Base-by-base conservation (phyloP, 1,140 invertebrate species). In the Pantala flavescens region DNA sequence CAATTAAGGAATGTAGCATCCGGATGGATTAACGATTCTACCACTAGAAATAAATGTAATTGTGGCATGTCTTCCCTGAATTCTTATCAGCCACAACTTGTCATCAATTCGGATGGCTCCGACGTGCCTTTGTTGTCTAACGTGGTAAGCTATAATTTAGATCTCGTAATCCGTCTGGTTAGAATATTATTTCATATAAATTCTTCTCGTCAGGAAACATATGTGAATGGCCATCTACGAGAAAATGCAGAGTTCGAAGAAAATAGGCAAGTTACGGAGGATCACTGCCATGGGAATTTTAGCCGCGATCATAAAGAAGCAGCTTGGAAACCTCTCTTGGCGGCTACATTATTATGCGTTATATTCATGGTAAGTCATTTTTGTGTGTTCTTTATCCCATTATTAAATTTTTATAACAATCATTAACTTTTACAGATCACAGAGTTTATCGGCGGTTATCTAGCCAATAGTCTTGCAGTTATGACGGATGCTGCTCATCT, bases 401-500 rank as follows among this genome's bases (percentile, higher is more conserved):
- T 43, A 19, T 5, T 43, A 10, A 24, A 71, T 3, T 71, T 71
- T 42, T 73, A 24, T 49, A 7, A 7, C 19, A 73, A 42, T 7
- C 10, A 10, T 16, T 73, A 16, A 42, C 21, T 21, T 43, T 24
- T 7, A 3, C 36, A 90, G 89, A 81, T 89, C 77, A 86, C 87
- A 77, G 89, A 90, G 84, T 82, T 90, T 77, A 82, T 90, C 70
- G 93, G 93, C 77, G 93, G 93, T 0, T 89, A 91, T 81, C 80
- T 93, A 42, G 91, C 93, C 21, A 89, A 90, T 79, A 93, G 91
- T 83, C 83, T 94, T 75, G 92, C 93, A 12, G 89, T 94, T 77
- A 91, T 93, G 87, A 89, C 90, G 23, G 93, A 95, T 83, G 92
- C 92, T 28, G 92, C 92, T 42, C 93, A 95, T 84, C 86, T 95